Percentiles rank a stretch among this genome's conserved stretches.
phyloP scores from a whole-genome alignment of 2,797 vertebrate genomes.

The Limosa lapponica region DNA sequence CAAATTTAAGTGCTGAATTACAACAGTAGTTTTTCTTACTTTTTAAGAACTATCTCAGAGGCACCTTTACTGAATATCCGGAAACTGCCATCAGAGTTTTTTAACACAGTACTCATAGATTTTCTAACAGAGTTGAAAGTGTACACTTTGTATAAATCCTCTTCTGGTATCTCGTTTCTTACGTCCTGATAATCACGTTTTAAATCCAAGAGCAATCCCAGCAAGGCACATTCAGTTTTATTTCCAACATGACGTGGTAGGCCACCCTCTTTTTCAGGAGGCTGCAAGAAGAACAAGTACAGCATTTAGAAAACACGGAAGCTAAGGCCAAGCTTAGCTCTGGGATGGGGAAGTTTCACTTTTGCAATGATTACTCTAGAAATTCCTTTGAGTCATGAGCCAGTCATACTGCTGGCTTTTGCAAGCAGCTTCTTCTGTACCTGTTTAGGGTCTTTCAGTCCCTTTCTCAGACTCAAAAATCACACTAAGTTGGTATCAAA shows the following conservation, averaged over 20 bases:
- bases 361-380: neutral
- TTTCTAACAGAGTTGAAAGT: conserved; percentile 99
- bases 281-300: conserved; percentile 71
- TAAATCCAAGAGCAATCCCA: conserved; percentile 92
- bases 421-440: neutral
- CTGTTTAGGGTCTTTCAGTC: neutral
- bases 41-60: conserved; percentile 98
- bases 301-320: neutral
- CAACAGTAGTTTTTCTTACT: conserved; percentile 82
- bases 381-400: neutral
- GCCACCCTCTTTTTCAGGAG: conserved; percentile 97
- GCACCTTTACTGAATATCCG: conserved; percentile 99
- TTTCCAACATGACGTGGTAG: conserved; percentile 97
- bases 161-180: conserved; percentile 97
- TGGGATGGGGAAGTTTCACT: neutral
- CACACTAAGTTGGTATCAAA: neutral
- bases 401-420: neutral
- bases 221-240: conserved; percentile 99
- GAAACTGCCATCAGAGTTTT: conserved; percentile 95
- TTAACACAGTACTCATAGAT: conserved; percentile 99
- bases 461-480: neutral
- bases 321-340: neutral
- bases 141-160: conserved; percentile 99
- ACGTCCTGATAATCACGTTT: conserved; percentile 96
- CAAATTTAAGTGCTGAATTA: neutral